phyloP scores from a whole-genome alignment of 2,113 vertebrate species.

The Ameiurus melas region DNA sequence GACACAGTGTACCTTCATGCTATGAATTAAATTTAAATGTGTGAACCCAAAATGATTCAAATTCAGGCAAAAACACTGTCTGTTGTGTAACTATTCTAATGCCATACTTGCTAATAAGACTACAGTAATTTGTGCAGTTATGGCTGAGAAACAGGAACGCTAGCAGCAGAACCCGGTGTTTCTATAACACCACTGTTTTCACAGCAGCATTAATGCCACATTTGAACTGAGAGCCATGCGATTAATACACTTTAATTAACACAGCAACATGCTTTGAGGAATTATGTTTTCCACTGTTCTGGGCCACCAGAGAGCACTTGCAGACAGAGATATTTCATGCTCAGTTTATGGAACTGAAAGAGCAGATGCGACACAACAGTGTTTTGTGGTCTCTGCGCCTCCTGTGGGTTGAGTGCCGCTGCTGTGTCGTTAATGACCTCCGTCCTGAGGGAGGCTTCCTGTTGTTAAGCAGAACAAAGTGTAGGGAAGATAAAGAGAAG shows the following conservation, averaged over 20 bases:
- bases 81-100: neutral
- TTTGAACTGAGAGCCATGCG: neutral
- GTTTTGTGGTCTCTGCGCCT: slow-evolving; percentile 16
- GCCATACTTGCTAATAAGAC: neutral
- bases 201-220: neutral
- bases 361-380: neutral
- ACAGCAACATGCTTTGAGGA: neutral
- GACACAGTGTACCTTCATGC: neutral
- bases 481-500: slow-evolving; percentile 4
- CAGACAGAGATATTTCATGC: slow-evolving; percentile 10
- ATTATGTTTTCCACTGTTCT: neutral
- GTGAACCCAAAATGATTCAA: neutral
- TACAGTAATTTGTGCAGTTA: neutral
- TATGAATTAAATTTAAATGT: neutral
- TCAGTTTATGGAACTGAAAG: neutral
- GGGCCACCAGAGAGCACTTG: neutral
- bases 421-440: slow-evolving; percentile 39
- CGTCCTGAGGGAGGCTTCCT: slow-evolving; percentile 19
- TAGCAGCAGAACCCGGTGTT: neutral
- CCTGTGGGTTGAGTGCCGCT: neutral
- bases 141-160: neutral
- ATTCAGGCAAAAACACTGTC: neutral
- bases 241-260: neutral
- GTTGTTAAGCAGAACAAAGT: slow-evolving; percentile 28
- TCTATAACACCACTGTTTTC: neutral